Percentiles rank a stretch among this genome's conserved stretches.
Conservation (phyloP, 2,888 invertebrate genomes). For the Tetragonula carbonaria region DNA sequence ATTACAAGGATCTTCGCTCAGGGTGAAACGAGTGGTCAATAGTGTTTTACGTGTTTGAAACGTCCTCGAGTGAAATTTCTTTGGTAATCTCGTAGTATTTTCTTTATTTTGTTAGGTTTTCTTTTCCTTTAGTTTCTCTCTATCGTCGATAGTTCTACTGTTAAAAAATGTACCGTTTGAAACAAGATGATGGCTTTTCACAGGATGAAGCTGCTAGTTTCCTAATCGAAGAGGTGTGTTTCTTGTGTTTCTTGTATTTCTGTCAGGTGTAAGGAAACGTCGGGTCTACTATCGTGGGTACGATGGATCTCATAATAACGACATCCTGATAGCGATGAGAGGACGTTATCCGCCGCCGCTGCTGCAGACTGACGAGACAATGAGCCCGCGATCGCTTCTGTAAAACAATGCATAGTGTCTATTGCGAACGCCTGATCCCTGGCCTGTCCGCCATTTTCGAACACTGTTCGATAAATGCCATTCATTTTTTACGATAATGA, state of each 20-base stretch:
- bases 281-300: slow-evolving; percentile 2
- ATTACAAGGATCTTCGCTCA: not conserved
- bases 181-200: too few species aligned
- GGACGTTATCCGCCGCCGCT: slow-evolving; percentile 36
- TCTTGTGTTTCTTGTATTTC: too few species aligned
- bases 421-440: slow-evolving; percentile 31
- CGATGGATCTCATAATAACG: slow-evolving; percentile 56
- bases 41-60: too few species aligned
- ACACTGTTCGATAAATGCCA: slow-evolving; percentile 37
- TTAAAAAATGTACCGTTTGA: too few species aligned
- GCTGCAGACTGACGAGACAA: slow-evolving; percentile 38
- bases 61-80: slow-evolving; percentile 11
- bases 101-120: not conserved
- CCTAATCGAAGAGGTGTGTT: not conserved
- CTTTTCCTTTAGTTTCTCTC: not conserved
- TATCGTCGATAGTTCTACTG: too few species aligned
- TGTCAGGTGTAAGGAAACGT: slow-evolving; percentile 44
- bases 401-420: slow-evolving; percentile 53
- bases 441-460: slow-evolving; percentile 29
- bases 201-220: too few species aligned
- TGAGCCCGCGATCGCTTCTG: slow-evolving; percentile 53
- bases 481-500: not conserved
- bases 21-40: not conserved
- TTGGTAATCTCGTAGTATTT: slow-evolving; percentile 21
- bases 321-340: slow-evolving; percentile 42